Evolutionary conservation across 2,888 invertebrate genomes (phyloP).

Genomic region (Microdon myrmicae): DNA sequence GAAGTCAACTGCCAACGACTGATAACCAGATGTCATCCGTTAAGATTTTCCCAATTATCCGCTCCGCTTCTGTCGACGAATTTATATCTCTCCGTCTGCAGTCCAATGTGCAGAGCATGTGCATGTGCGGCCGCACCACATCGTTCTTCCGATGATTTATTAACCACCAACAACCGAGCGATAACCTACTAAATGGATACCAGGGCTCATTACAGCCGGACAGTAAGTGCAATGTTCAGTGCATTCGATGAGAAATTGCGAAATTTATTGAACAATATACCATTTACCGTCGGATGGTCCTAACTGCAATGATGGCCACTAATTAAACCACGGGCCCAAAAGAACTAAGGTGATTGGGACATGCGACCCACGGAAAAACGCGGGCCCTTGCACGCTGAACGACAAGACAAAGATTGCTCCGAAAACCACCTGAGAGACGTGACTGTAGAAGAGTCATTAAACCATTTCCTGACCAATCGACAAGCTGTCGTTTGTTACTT

Average conservation of each 20-base stretch:
- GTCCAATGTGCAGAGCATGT: slow-evolving; percentile 18
- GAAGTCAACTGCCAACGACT: slow-evolving; percentile 37
- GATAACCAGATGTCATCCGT: slow-evolving; percentile 46
- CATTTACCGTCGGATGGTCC: slow-evolving; percentile 24
- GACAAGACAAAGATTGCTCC: slow-evolving; percentile 3
- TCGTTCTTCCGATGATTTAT: slow-evolving; percentile 20
- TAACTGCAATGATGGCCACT: slow-evolving; percentile 5
- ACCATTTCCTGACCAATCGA: slow-evolving; percentile 41
- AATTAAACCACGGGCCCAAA: too few species aligned
- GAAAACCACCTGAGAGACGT: slow-evolving; percentile 48
- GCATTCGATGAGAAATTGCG: slow-evolving; percentile 21
- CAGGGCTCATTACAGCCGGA: too few species aligned
- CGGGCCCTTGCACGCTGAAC: slow-evolving; percentile 11
- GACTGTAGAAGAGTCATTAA: slow-evolving; percentile 45
- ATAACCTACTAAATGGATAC: too few species aligned
- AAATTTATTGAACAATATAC: slow-evolving; percentile 37
- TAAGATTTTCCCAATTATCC: slow-evolving; percentile 42
- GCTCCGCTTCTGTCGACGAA: slow-evolving; percentile 28
- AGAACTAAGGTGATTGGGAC: slow-evolving; percentile 15
- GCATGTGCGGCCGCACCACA: slow-evolving; percentile 27
- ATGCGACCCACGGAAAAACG: slow-evolving; percentile 8
- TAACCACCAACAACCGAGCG: slow-evolving; percentile 14
- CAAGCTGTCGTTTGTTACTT: slow-evolving; percentile 22
- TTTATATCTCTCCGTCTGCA: slow-evolving; percentile 12
- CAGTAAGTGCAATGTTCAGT: too few species aligned